phyloP scores from a whole-genome alignment of 92 coral and sea anemone genomes.

The Heteractis magnifica region DNA sequence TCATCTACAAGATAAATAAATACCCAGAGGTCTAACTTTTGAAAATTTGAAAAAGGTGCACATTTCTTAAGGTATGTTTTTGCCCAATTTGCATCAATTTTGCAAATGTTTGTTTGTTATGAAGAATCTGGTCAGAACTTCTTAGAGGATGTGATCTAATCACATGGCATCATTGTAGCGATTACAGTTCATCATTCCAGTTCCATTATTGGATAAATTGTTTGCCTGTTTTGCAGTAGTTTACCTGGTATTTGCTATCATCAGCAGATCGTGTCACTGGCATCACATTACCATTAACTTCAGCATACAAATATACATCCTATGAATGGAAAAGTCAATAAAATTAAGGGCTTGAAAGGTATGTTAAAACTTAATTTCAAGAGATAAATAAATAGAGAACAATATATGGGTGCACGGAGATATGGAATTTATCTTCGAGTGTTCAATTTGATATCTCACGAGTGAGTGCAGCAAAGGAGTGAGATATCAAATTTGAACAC shows the following conservation, averaged over 20 bases:
- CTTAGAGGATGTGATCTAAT: slow-evolving; percentile 71
- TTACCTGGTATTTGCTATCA: slow-evolving; percentile 82
- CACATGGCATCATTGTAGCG: slow-evolving; percentile 42
- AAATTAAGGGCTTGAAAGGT: background rate
- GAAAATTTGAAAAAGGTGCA: no score
- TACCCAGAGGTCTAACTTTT: no score
- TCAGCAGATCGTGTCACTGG: slow-evolving; percentile 92
- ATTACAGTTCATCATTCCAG: slow-evolving; percentile 46
- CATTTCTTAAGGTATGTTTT: no score
- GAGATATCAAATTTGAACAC: no score
- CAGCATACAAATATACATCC: slow-evolving; percentile 89
- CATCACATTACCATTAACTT: slow-evolving; percentile 93
- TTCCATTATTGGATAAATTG: background rate
- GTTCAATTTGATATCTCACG: no score
- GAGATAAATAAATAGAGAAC: no score
- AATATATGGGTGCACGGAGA: no score
- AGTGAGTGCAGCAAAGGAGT: no score
- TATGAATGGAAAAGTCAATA: slow-evolving; percentile 29
- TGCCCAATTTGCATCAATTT: no score
- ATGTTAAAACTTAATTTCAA: background rate
- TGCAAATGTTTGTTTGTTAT: no score
- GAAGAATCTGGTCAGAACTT: slow-evolving; percentile 74
- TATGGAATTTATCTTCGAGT: no score
- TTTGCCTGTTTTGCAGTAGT: background rate
- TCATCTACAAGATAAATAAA: no score